Evolutionary conservation across 1,140 invertebrate species (phyloP), one percentile per base, ranked within the genome.

Genomic region (Drosophila ambigua): DNA sequence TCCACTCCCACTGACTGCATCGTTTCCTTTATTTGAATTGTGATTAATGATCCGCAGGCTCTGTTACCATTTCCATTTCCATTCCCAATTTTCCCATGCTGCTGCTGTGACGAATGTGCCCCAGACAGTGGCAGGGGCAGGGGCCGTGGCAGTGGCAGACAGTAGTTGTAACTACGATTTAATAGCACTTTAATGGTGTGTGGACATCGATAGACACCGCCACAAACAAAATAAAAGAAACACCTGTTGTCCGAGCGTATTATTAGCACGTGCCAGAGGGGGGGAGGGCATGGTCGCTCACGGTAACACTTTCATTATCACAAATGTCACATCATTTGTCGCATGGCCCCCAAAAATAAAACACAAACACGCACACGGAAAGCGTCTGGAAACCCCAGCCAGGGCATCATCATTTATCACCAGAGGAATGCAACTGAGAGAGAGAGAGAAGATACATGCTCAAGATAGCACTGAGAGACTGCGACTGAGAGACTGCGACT

Each of bases 241-340:
- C 83, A 87, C 83, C 83, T 87, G 83, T 87, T 87, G 84, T 80
- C 58, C 66, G 66, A 55, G 41, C 54, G 48, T 79, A 74, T 60
- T 83, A 52, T 55, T 72, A 65, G 69, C 65, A 45, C 69, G 60
- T 50, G 61, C 44, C 71, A 16, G 9, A 52, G 39, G 31, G 64
- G 64, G 16, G 51, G 64, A 26, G 64, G 50, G 50, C 5, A 15
- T 24, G 15, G 5, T n/a, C 13, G 5, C 26, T 7, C 60, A 64
- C 55, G 82, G 79, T 73, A 88, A 88, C 82, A 87, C 82, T 87
- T 87, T 87, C 76, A 89, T 88, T 88, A 88, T 88, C 83, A 88
- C 72, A 74, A 83, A 88, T 83, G 83, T 82, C 81, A 87, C 84
- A 85, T 89, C 89, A 91, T 90, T 90, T 90, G 88, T 90, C 89